Conservation (phyloP, 2,888 invertebrate genomes). For the Agrotis puta region DNA sequence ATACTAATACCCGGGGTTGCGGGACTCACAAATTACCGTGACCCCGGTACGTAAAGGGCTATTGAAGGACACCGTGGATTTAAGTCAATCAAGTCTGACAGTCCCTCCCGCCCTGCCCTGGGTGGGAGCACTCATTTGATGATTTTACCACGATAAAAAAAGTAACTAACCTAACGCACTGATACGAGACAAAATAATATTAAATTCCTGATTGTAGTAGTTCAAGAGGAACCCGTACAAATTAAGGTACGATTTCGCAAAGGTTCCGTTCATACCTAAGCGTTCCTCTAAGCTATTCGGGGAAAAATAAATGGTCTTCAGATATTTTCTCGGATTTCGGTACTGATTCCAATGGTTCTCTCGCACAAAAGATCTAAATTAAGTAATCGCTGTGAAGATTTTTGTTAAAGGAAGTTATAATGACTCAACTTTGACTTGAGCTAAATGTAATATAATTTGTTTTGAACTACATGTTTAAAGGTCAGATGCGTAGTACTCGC, state of each 20-base stretch:
- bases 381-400: conserved; percentile 34
- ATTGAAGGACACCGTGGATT: too few relatives aligned
- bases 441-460: background rate
- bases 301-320: conserved; percentile 37
- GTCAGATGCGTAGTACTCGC: too few relatives aligned
- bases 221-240: conserved; percentile 31
- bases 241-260: conserved; percentile 35
- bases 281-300: conserved; percentile 30
- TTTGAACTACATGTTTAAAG: too few relatives aligned
- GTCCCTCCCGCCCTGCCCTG: too few relatives aligned
- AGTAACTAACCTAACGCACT: background rate
- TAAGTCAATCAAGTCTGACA: too few relatives aligned
- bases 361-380: conserved; percentile 47
- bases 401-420: conserved; percentile 19
- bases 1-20: too few relatives aligned
- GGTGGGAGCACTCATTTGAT: too few relatives aligned
- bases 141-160: too few relatives aligned
- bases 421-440: conserved; percentile 1
- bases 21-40: too few relatives aligned
- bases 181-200: conserved; percentile 2
- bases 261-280: conserved; percentile 23
- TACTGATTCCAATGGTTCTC: conserved; percentile 43
- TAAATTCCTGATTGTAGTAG: conserved; percentile 9
- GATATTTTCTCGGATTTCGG: conserved; percentile 37
- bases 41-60: too few relatives aligned